Conservation (phyloP, 1,140 invertebrate genomes). For the Melanaphis sacchari region DNA sequence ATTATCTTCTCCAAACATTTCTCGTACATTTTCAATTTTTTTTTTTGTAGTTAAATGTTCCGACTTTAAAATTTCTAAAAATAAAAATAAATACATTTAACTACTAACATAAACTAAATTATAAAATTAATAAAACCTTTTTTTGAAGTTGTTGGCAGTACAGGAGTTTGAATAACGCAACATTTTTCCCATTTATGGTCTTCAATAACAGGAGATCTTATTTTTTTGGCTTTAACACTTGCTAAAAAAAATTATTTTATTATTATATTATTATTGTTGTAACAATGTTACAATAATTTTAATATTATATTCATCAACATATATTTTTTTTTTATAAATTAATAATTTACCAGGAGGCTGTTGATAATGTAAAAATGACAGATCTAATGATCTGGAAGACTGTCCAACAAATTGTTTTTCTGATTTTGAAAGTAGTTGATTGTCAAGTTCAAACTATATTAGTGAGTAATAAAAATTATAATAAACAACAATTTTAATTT, state of each 20-base stretch:
- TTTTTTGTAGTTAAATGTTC: constrained; percentile 70
- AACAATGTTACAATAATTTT: not conserved
- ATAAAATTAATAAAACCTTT: not conserved
- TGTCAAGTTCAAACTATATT: constrained; percentile 44
- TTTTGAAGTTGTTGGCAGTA: not conserved
- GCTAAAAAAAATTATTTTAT: constrained; percentile 46
- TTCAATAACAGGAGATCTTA: constrained; percentile 36
- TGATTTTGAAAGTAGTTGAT: constrained; percentile 49
- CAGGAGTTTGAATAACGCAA: not conserved
- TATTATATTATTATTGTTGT: too few species aligned
- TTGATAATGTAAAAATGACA: constrained; percentile 61
- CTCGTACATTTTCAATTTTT: constrained; percentile 68
- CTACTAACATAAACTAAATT: not conserved
- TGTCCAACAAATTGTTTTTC: constrained; percentile 54
- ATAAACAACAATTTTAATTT: not conserved
- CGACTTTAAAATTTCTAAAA: constrained; percentile 62
- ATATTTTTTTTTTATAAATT: constrained; percentile 46
- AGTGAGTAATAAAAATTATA: not conserved
- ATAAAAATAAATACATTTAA: not conserved
- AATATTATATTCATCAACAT: constrained; percentile 19
- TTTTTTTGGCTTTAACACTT: constrained; percentile 58
- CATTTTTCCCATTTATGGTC: not conserved
- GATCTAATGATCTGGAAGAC: constrained; percentile 62
- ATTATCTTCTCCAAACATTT: constrained; percentile 68
- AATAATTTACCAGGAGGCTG: constrained; percentile 56